These are phyloP conservation scores for Antheraea pernyi DNA, from an alignment of 1,140 invertebrate species.

Conservation along the genomic window DNA sequence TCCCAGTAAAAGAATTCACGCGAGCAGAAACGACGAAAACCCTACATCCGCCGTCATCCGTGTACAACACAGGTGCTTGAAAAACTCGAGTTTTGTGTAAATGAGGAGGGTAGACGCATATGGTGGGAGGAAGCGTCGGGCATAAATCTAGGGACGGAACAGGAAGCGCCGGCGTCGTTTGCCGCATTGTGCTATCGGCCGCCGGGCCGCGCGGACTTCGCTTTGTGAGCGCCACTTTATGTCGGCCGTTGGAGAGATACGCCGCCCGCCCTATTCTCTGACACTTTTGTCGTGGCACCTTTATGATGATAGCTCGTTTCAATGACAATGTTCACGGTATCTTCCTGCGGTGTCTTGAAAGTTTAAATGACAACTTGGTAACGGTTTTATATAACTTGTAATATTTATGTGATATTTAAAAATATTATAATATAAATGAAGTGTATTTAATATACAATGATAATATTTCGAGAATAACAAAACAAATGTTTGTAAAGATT, in stretches of 20 bases:
- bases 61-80: constrained; percentile 69
- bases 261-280: constrained; percentile 45
- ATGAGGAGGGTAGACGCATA: constrained; percentile 70
- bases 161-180: constrained; percentile 72
- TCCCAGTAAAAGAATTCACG: constrained; percentile 12
- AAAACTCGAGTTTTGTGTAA: constrained; percentile 75
- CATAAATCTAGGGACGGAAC: constrained; percentile 76
- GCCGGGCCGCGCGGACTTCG: constrained; percentile 66
- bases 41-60: constrained; percentile 50
- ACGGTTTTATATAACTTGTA: not conserved
- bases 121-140: constrained; percentile 70
- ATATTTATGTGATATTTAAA: not conserved
- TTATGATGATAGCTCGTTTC: constrained; percentile 41
- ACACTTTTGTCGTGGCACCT: constrained; percentile 63
- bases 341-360: not conserved
- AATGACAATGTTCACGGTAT: constrained; percentile 1
- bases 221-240: constrained; percentile 70
- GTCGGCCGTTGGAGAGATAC: constrained; percentile 59
- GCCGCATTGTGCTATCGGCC: constrained; percentile 74
- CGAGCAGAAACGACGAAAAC: constrained; percentile 39
- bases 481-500: too few species aligned
- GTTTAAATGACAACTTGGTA: not conserved
- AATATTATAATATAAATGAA: too few species aligned
- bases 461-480: too few species aligned
- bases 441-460: too few species aligned